Evolutionary conservation across 1,140 invertebrate genomes (phyloP).

Genomic region (Pseudachorutes palmiensis): DNA sequence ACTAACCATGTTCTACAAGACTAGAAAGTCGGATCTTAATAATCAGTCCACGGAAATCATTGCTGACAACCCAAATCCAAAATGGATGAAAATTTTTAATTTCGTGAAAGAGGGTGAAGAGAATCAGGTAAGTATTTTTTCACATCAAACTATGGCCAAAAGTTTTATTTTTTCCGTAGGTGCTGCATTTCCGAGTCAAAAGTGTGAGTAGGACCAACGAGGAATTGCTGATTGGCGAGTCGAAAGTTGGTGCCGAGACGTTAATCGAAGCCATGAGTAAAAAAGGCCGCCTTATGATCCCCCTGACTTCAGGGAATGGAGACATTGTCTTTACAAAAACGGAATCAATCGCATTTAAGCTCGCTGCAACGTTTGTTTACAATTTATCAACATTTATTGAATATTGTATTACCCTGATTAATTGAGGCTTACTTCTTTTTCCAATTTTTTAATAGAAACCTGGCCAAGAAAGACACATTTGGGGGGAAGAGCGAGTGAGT

Average conservation of each 20-base stretch:
- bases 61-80: not conserved
- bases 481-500: constrained; percentile 4
- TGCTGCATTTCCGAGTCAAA: not conserved
- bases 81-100: not conserved
- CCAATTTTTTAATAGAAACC: not conserved
- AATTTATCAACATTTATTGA: not conserved
- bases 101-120: not conserved
- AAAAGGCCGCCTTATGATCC: not conserved
- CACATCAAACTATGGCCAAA: too few species aligned
- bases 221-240: not conserved
- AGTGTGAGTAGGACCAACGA: not conserved
- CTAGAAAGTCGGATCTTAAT: not conserved
- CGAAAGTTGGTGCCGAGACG: not conserved
- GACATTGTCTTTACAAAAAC: not conserved
- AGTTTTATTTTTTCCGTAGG: too few species aligned
- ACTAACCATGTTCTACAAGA: not conserved
- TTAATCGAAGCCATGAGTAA: not conserved
- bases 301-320: not conserved
- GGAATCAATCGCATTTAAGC: not conserved
- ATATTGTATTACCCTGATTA: not conserved
- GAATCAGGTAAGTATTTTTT: not conserved
- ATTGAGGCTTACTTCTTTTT: not conserved
- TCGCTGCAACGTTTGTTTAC: not conserved
- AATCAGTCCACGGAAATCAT: not conserved
- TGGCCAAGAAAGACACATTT: not conserved